phyloP scores from a whole-genome alignment of 1,140 invertebrate genomes.

The Formica selysi region DNA sequence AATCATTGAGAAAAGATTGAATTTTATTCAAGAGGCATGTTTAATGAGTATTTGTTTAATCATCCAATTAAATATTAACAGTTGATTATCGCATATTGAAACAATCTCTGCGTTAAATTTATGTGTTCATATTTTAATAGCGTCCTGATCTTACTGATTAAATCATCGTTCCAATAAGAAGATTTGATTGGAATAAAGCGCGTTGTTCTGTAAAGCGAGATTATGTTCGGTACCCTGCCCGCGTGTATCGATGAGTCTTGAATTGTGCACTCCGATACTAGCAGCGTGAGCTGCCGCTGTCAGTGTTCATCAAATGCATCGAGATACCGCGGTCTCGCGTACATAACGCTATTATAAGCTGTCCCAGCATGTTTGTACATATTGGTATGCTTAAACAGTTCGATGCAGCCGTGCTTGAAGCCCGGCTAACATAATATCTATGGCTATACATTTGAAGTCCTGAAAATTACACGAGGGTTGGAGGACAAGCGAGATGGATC shows the following conservation, averaged over 20 bases:
- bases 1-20: background rate
- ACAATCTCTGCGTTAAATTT: background rate
- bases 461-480: background rate
- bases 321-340: constrained; percentile 14
- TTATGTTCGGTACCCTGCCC: background rate
- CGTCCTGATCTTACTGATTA: background rate
- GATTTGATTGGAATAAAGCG: background rate
- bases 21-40: background rate
- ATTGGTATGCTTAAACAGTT: background rate
- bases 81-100: background rate
- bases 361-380: constrained; percentile 18
- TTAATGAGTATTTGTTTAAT: background rate
- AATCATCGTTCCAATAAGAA: background rate
- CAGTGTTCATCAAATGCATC: constrained; percentile 48
- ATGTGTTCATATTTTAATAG: background rate
- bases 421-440: background rate
- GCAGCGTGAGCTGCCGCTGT: background rate
- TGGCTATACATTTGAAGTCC: constrained; percentile 8
- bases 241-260: constrained; percentile 32
- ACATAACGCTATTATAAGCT: constrained; percentile 30
- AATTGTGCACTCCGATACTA: constrained; percentile 39
- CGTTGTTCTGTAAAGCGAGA: constrained; percentile 35
- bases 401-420: constrained; percentile 5
- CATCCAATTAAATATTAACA: background rate
- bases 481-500: background rate